A percentile compares a stretch with the other conserved stretches of the same genome.
Conservation (phyloP, 2,113 vertebrate genomes). For the Bos javanicus region DNA sequence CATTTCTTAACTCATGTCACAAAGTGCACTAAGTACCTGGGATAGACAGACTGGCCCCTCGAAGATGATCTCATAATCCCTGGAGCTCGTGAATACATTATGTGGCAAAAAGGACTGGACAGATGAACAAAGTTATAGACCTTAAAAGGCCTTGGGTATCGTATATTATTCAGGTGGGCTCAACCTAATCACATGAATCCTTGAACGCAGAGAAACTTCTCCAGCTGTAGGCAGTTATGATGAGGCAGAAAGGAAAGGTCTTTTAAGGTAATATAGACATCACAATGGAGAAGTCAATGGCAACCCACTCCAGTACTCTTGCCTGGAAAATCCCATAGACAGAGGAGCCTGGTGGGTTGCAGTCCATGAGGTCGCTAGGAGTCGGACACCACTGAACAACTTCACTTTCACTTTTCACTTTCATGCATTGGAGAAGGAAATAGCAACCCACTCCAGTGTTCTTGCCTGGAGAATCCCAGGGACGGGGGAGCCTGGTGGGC, state of each 20-base stretch:
- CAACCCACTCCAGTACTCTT: too few species aligned
- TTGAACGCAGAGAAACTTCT: background rate
- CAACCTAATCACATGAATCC: background rate
- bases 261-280: background rate
- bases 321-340: too few species aligned
- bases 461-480: too few species aligned
- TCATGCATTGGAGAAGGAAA: too few species aligned
- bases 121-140: background rate
- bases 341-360: too few species aligned
- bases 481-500: too few species aligned
- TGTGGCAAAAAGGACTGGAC: background rate
- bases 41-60: background rate
- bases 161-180: background rate
- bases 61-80: background rate
- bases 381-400: too few species aligned
- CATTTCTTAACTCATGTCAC: background rate
- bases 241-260: background rate
- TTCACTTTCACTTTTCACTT: too few species aligned
- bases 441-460: too few species aligned
- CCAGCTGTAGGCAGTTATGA: background rate
- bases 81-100: background rate
- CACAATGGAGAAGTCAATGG: background rate
- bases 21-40: background rate
- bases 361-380: too few species aligned
- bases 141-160: background rate